Conservation (phyloP, 37 sponge, comb jelly and placozoan species). For the Cladorhizidae sp. region DNA sequence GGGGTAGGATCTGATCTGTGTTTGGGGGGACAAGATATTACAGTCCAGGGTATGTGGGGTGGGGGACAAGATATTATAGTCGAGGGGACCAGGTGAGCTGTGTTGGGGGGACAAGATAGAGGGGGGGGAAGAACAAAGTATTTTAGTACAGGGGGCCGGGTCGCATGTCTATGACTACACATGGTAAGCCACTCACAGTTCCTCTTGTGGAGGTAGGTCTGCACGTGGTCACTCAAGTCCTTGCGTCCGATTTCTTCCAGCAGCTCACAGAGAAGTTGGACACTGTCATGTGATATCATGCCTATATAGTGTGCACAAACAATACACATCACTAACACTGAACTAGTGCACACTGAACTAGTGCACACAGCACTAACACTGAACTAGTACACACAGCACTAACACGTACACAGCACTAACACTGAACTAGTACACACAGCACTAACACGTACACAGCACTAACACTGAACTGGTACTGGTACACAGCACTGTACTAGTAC, state of each 20-base stretch:
- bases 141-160: neutral
- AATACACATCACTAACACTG: neutral
- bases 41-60: too few relatives aligned
- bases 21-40: neutral
- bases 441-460: too few relatives aligned
- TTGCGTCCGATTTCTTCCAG: slow-evolving; percentile 42
- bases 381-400: neutral
- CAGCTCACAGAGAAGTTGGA: slow-evolving; percentile 31
- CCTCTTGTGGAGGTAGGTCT: slow-evolving; percentile 12
- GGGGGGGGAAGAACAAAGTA: too few relatives aligned
- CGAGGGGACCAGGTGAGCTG: neutral
- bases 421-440: too few relatives aligned
- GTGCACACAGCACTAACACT: neutral
- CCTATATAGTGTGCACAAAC: slow-evolving; percentile 5
- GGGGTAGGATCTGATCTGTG: neutral
- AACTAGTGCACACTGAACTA: neutral
- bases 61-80: too few relatives aligned
- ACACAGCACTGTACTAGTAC: too few relatives aligned
- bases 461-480: too few relatives aligned
- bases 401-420: neutral
- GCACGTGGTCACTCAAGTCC: slow-evolving; percentile 26
- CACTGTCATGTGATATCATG: slow-evolving; percentile 14
- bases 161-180: neutral
- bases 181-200: neutral
- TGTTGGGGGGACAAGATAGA: neutral